A percentile compares a stretch with the other conserved stretches of the same genome.
Conservation (phyloP, 2,797 vertebrate species). For the Muscicapa comitata region DNA sequence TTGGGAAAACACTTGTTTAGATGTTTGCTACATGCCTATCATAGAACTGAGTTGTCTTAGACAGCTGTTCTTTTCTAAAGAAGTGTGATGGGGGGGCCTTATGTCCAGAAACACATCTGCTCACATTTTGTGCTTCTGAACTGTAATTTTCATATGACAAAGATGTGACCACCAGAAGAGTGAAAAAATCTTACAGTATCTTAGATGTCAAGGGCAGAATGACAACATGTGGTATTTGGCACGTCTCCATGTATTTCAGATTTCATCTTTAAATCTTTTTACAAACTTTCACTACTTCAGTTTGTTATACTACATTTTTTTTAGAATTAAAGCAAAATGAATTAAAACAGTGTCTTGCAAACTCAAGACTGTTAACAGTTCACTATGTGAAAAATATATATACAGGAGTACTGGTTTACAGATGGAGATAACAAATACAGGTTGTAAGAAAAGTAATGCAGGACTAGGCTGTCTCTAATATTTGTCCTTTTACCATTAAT, state of each 20-base stretch:
- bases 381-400: background rate
- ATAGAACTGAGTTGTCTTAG: background rate
- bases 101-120: background rate
- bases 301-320: too few relatives aligned
- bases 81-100: background rate
- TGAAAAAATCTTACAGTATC: background rate
- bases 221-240: background rate
- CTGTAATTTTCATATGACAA: background rate
- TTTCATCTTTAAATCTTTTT: background rate
- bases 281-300: background rate
- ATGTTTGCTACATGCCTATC: background rate
- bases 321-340: background rate
- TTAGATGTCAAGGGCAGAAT: background rate
- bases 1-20: background rate
- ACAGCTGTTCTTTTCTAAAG: background rate
- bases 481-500: background rate
- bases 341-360: background rate
- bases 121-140: background rate
- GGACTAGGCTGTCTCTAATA: background rate
- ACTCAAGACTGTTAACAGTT: background rate
- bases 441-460: background rate
- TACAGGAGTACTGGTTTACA: background rate
- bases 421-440: background rate
- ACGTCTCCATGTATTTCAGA: background rate
- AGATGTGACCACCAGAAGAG: fast-evolving